A percentile compares a stretch with the other conserved stretches of the same genome.
phyloP scores from a whole-genome alignment of 2,888 invertebrate species.

The Temnothorax rugatulus region DNA sequence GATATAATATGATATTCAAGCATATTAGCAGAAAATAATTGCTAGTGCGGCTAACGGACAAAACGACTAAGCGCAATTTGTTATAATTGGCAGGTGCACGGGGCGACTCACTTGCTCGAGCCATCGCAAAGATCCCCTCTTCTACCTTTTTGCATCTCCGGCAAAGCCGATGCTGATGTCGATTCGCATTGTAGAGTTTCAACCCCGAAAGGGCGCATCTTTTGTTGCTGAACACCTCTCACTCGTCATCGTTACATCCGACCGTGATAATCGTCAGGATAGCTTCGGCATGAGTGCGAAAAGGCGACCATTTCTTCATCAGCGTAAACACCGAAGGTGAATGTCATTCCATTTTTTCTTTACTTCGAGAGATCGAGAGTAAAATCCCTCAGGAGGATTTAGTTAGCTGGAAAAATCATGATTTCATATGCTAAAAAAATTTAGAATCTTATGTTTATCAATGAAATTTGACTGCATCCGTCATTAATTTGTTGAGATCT shows the following conservation, averaged over 20 bases:
- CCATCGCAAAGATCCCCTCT: constrained; percentile 71
- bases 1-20: not conserved
- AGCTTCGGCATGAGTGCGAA: constrained; percentile 20
- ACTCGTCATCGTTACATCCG: not conserved
- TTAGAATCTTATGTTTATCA: not conserved
- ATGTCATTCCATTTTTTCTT: constrained; percentile 4
- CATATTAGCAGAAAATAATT: not conserved
- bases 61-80: constrained; percentile 52
- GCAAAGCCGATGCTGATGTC: constrained; percentile 54
- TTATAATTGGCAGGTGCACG: constrained; percentile 71
- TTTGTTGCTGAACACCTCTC: constrained; percentile 55
- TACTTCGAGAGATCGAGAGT: not conserved
- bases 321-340: constrained; percentile 15
- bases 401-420: not conserved
- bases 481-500: not conserved
- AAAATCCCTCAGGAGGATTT: not conserved
- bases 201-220: constrained; percentile 73
- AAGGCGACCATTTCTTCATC: not conserved
- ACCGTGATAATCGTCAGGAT: not conserved
- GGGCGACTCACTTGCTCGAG: constrained; percentile 72
- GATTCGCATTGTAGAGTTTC: constrained; percentile 75
- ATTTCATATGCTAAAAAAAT: not conserved
- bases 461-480: not conserved
- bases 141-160: constrained; percentile 62
- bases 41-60: not conserved